phyloP scores from a whole-genome alignment of 2,113 vertebrate genomes.

The Hemicordylus capensis region DNA sequence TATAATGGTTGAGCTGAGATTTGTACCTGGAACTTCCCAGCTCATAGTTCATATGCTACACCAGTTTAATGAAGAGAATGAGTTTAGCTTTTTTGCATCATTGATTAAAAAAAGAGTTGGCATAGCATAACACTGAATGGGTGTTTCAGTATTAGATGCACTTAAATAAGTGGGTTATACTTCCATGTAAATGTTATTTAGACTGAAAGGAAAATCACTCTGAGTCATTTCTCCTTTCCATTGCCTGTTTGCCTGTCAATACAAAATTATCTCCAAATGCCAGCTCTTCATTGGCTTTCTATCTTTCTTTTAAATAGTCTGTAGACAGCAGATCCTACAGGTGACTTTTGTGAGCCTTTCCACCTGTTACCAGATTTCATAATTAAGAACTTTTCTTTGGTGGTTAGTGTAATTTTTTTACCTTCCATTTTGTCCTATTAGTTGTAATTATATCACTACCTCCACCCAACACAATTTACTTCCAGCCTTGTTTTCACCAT shows the following conservation, averaged over 20 bases:
- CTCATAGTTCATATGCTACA: too few relatives aligned
- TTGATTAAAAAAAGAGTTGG: neutral
- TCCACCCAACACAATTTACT: neutral
- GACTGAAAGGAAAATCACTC: neutral
- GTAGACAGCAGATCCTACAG: neutral
- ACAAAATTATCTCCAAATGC: neutral
- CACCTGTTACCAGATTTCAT: neutral
- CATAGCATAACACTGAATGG: neutral
- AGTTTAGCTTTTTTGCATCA: too few relatives aligned
- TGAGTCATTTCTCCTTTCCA: neutral
- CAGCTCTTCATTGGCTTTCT: neutral
- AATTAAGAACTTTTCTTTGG: neutral
- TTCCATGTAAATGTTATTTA: neutral
- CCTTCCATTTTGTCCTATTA: neutral
- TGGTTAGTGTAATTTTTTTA: rapidly evolving
- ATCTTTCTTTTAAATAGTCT: neutral
- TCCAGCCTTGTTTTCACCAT: neutral
- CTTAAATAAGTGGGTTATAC: neutral
- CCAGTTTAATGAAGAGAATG: too few relatives aligned
- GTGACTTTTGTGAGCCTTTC: constrained; percentile 1
- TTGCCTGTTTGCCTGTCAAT: neutral
- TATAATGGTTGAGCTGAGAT: too few relatives aligned
- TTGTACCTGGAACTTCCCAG: too few relatives aligned
- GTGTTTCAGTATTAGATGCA: neutral
- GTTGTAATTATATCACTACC: neutral